Evolutionary conservation across 2,113 vertebrate genomes (phyloP), one percentile per base, ranked within the genome.

Genomic region (Cavia porcellus): DNA sequence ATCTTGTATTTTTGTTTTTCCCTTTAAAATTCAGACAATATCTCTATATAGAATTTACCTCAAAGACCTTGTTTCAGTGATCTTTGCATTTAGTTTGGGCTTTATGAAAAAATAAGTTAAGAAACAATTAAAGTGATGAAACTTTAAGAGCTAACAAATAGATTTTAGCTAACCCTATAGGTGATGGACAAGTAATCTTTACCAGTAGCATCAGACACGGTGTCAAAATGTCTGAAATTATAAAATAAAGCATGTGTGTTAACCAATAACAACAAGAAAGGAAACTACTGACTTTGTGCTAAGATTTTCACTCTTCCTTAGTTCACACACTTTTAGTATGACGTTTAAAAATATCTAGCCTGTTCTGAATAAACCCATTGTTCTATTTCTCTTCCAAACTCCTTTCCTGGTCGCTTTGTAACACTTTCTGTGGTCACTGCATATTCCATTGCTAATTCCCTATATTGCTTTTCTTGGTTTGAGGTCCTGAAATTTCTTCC

Each of bases 101-200:
- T 74, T 72, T 14, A 35, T 42, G 24, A 28, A 96, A 95, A 45
- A 2, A n/a, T 89, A 90, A 90, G 86, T 83, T 90, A 89, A 92
- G 42, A 90, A 57, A 55, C 35, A 91, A 81, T 57, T 72, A 80
- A 96, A 45, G 2, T 45, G 19, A 85, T 91, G n/a, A 45, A 85
- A 72, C 32, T 59, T 30, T 20, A 88, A 92, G 47, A 52, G 42
- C 17, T 52, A 89, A 45, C 52, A 91, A 81, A 70, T 42, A 45
- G 42, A 4, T 59, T 88, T 64, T 38, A n/a, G n/a, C 72, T 32
- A 61, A 77, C 13, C 75, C 24, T 62, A 38, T 13, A 89, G 59
- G 24, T 66, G 61, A 87, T 83, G 38, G 50, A 42, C 32, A 61
- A 66, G 32, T 85, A 30, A 52, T 57, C n/a, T 25, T 93, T 66